phyloP scores from a whole-genome alignment of 2,888 invertebrate genomes.

The Luffia ferchaultella region DNA sequence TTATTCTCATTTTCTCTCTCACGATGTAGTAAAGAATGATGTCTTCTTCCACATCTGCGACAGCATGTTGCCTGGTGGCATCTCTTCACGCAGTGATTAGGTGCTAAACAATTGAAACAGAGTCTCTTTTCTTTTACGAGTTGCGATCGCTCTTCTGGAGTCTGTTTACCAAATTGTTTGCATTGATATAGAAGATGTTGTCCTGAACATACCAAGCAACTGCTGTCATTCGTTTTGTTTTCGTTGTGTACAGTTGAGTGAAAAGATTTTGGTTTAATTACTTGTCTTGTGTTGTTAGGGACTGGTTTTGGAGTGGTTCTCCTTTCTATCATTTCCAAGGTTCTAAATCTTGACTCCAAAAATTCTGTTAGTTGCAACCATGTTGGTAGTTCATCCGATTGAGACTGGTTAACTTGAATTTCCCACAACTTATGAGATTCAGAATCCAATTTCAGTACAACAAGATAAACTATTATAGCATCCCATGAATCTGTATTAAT shows the following conservation, averaged over 20 bases:
- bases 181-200: conserved; percentile 11
- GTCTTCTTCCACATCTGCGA: conserved; percentile 13
- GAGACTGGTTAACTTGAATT: conserved; percentile 1
- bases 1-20: conserved; percentile 4
- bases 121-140: conserved; percentile 10
- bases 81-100: conserved; percentile 8
- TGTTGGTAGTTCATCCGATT: conserved; percentile 1
- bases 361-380: conserved; percentile 8
- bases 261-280: conserved; percentile 10
- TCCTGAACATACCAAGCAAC: conserved; percentile 9
- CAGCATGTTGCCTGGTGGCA: conserved; percentile 13
- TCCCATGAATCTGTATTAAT: conserved; percentile 9
- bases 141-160: conserved; percentile 7
- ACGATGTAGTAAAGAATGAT: conserved; percentile 15
- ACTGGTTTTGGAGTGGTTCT: background rate
- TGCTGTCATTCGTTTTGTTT: background rate
- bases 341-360: conserved; percentile 11
- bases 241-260: conserved; percentile 7
- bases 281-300: background rate
- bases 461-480: conserved; percentile 13
- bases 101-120: conserved; percentile 15
- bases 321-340: conserved; percentile 11
- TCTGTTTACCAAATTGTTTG: conserved; percentile 7
- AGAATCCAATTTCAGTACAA: conserved; percentile 14
- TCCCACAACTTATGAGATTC: conserved; percentile 17